Evolutionary conservation across 2,113 vertebrate genomes (phyloP).

Genomic region (Amblyopsis rosae): DNA sequence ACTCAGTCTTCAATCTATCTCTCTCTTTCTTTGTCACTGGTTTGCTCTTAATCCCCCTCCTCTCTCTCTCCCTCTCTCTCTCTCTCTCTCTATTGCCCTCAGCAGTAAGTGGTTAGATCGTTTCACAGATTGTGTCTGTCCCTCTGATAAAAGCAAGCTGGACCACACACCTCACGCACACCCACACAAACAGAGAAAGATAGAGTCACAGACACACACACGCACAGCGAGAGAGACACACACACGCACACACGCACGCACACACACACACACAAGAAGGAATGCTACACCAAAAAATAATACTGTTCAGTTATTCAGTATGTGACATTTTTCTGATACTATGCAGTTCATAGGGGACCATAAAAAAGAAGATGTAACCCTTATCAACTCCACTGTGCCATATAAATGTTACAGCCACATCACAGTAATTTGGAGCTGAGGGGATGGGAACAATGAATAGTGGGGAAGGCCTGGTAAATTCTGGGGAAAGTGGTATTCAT

Average conservation of each 20-base stretch:
- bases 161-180: slow-evolving; percentile 30
- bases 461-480: not conserved
- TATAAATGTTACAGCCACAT: no score
- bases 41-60: not conserved
- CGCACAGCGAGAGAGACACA: not conserved
- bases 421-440: no score
- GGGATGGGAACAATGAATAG: no score
- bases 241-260: not conserved
- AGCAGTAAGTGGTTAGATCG: slow-evolving; percentile 42
- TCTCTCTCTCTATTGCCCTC: not conserved
- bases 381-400: no score
- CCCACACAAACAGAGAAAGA: not conserved
- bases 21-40: no score
- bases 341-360: no score
- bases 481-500: slow-evolving; percentile 31
- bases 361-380: no score
- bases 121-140: slow-evolving; percentile 45
- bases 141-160: slow-evolving; percentile 29
- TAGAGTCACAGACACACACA: not conserved
- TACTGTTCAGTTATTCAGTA: no score
- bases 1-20: no score
- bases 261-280: slow-evolving; percentile 1
- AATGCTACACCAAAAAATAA: no score
- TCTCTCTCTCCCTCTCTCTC: not conserved
- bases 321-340: no score